Percentiles rank a stretch among this genome's conserved stretches.
phyloP scores from a whole-genome alignment of 2,888 invertebrate species.

The Meandrusa payeni region DNA sequence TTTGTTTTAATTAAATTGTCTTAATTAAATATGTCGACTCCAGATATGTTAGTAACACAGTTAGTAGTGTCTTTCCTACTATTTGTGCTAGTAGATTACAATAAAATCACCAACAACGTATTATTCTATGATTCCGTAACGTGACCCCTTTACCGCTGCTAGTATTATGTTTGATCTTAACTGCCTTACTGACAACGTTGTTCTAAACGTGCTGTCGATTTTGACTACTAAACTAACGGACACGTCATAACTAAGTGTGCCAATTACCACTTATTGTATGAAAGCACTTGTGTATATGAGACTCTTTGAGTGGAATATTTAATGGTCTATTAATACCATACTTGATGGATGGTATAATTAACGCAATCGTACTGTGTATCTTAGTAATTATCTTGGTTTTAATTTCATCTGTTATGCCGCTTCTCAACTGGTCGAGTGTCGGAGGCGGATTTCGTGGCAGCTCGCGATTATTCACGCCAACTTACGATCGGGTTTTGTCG shows the following conservation, averaged over 20 bases:
- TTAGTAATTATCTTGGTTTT: constrained; percentile 35
- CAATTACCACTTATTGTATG: constrained; percentile 20
- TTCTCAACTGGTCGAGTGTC: constrained; percentile 32
- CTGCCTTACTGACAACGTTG: not conserved
- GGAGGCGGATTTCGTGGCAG: constrained; percentile 50
- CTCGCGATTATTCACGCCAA: constrained; percentile 66
- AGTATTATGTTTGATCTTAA: constrained; percentile 1
- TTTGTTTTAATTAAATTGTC: too few species aligned
- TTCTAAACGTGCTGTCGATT: constrained; percentile 14
- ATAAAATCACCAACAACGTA: too few species aligned
- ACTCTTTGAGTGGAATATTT: constrained; percentile 16
- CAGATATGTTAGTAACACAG: too few species aligned
- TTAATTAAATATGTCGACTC: too few species aligned
- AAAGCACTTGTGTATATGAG: constrained; percentile 1
- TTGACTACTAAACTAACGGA: constrained; percentile 9
- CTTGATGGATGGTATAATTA: constrained; percentile 22
- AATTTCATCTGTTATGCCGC: constrained; percentile 17
- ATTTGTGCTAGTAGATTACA: too few species aligned
- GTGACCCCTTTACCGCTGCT: not conserved
- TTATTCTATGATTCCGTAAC: too few species aligned
- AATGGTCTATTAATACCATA: constrained; percentile 20
- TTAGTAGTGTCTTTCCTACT: too few species aligned
- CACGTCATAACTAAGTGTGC: constrained; percentile 9
- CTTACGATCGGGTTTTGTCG: constrained; percentile 44
- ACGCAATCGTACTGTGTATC: constrained; percentile 20